Conservation (phyloP, 2,888 invertebrate genomes). For the Cryptus viduatorius region DNA sequence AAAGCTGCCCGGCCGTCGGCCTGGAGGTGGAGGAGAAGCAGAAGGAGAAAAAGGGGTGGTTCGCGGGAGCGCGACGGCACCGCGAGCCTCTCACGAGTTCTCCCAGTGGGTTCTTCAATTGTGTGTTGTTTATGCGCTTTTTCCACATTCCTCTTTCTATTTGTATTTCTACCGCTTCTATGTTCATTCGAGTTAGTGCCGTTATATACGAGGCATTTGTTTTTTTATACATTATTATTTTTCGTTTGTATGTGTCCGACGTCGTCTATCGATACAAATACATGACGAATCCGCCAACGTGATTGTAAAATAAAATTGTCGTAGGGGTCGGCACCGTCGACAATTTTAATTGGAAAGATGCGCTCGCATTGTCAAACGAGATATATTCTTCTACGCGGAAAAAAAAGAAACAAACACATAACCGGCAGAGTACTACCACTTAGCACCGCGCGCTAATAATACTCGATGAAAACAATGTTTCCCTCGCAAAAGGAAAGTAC, state of each 20-base stretch:
- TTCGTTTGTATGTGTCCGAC: background rate
- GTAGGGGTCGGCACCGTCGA: background rate
- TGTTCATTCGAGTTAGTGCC: background rate
- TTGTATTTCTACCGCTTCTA: background rate
- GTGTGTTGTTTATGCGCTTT: slow-evolving; percentile 43
- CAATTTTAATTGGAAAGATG: slow-evolving; percentile 10
- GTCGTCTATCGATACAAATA: background rate
- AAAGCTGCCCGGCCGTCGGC: slow-evolving; percentile 77
- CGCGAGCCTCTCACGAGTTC: slow-evolving; percentile 38
- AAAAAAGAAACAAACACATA: background rate
- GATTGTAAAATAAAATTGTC: slow-evolving; percentile 5
- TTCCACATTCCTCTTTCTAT: slow-evolving; percentile 1
- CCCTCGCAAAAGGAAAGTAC: slow-evolving; percentile 18
- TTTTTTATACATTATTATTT: background rate
- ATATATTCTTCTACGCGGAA: background rate
- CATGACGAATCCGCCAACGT: background rate
- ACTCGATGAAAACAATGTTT: slow-evolving; percentile 41
- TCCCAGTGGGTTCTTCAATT: slow-evolving; percentile 46
- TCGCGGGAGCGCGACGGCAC: background rate
- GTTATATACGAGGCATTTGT: background rate
- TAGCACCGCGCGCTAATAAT: slow-evolving; percentile 19
- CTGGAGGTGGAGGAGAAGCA: slow-evolving; percentile 42
- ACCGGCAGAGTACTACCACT: slow-evolving; percentile 10
- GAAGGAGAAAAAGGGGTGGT: slow-evolving; percentile 14
- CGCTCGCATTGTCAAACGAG: slow-evolving; percentile 18